Percentiles rank a stretch among this genome's conserved stretches.
These are phyloP conservation scores for Florisuga fusca DNA, from an alignment of 2,797 vertebrate species.

Conservation along the genomic window DNA sequence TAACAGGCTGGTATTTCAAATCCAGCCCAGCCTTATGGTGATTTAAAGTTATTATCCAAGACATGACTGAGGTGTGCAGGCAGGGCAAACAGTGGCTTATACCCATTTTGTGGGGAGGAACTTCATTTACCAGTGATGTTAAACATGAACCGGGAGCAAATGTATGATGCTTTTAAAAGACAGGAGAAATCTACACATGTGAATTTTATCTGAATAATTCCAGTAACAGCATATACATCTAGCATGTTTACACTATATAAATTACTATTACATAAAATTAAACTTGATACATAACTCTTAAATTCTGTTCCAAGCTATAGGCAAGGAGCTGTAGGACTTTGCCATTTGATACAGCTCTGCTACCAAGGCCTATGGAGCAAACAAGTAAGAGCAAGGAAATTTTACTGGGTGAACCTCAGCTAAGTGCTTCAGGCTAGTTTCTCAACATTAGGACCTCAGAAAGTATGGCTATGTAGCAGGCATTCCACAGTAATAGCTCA, in stretches of 20 bases:
- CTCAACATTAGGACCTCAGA: background rate
- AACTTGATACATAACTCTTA: background rate
- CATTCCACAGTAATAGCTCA: background rate
- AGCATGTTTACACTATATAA: background rate
- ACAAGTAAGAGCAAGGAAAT: background rate
- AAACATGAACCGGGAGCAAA: background rate
- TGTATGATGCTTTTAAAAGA: background rate
- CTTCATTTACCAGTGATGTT: background rate
- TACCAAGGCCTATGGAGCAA: background rate
- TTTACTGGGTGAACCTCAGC: background rate
- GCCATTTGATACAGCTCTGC: background rate
- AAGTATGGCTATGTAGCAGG: background rate
- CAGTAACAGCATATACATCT: background rate
- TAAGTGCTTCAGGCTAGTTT: background rate
- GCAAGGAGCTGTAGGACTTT: background rate
- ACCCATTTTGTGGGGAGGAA: background rate
- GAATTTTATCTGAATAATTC: background rate
- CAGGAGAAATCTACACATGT: background rate
- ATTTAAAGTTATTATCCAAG: background rate
- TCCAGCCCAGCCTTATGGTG: background rate
- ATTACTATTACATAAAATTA: slow-evolving; percentile 19
- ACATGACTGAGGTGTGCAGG: background rate
- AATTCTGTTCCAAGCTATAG: background rate
- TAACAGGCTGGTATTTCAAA: background rate
- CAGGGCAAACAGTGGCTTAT: background rate